phyloP scores from a whole-genome alignment of 2,113 vertebrate species.

The Phodopus roborovskii region DNA sequence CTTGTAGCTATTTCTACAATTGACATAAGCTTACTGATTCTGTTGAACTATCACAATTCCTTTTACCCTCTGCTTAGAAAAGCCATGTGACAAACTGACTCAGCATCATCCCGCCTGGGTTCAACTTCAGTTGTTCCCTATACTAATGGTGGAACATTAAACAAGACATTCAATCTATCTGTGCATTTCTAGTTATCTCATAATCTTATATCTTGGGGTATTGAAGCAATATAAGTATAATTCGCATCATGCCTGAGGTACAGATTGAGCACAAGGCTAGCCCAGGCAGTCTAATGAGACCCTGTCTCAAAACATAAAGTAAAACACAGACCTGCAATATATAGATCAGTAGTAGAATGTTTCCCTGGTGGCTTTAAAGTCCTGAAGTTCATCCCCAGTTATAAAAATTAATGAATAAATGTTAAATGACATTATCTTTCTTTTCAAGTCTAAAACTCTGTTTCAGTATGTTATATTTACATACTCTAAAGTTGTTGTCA shows the following conservation, averaged over 20 bases:
- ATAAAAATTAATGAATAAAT: background rate
- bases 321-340: background rate
- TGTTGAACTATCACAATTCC: background rate
- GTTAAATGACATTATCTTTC: background rate
- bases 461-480: background rate
- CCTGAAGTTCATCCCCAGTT: background rate
- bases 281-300: background rate
- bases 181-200: background rate
- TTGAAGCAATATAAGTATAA: background rate
- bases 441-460: background rate
- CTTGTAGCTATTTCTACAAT: background rate
- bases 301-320: background rate
- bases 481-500: background rate
- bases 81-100: background rate
- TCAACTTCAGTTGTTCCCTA: background rate
- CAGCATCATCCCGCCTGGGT: background rate
- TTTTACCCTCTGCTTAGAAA: background rate
- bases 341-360: too few relatives aligned
- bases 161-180: background rate
- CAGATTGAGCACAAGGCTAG: background rate
- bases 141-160: background rate
- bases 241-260: too few relatives aligned
- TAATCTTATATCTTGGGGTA: background rate
- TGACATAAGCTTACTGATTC: background rate
- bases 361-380: background rate